Evolutionary conservation across 2,113 vertebrate species (phyloP).

Genomic region (Todiramphus chloris): DNA sequence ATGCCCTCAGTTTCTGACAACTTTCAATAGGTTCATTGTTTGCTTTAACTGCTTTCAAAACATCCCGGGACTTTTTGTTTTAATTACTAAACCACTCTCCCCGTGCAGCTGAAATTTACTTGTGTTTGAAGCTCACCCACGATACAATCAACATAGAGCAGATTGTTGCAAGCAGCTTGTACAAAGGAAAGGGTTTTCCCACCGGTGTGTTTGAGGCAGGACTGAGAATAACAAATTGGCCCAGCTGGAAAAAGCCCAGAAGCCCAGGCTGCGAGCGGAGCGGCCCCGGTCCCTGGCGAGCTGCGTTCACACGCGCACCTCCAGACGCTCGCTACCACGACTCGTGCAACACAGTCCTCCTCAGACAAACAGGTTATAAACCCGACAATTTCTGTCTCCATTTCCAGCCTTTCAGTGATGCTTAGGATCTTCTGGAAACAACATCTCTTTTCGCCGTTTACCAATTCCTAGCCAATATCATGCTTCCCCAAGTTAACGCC

Average conservation of each 20-base stretch:
- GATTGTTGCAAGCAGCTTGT: neutral
- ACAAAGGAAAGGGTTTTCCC: neutral
- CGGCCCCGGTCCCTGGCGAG: neutral
- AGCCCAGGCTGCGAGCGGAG: neutral
- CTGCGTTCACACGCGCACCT: neutral
- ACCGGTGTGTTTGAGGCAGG: neutral
- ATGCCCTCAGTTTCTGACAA: neutral
- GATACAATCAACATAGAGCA: accelerated
- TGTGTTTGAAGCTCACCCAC: neutral
- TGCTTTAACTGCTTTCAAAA: neutral
- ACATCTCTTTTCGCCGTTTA: neutral
- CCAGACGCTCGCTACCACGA: accelerated
- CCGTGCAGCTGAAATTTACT: neutral
- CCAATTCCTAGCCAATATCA: neutral
- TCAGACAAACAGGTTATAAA: neutral
- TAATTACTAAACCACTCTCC: neutral
- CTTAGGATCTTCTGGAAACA: neutral
- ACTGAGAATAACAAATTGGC: neutral
- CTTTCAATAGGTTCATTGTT: neutral
- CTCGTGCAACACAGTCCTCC: neutral
- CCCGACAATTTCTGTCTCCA: neutral
- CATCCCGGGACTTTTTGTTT: neutral
- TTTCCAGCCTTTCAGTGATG: neutral
- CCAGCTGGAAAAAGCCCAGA: neutral
- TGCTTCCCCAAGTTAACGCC: neutral